Evolutionary conservation across 2,888 invertebrate species (phyloP).

Genomic region (Druceiella hillmani): DNA sequence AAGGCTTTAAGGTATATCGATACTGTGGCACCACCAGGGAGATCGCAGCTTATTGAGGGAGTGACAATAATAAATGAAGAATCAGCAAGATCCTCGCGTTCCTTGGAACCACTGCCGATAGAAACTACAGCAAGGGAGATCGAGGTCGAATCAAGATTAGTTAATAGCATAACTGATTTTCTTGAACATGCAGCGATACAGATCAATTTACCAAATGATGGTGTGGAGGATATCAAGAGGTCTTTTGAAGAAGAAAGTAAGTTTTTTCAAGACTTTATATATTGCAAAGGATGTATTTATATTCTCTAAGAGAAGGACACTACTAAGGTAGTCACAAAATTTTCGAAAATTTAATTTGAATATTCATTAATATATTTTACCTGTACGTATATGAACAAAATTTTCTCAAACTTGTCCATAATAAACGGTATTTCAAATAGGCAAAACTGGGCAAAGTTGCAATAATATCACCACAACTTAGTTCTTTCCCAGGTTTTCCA

Average conservation of each 20-base stretch:
- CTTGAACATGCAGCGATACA: constrained; percentile 76
- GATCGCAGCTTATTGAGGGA: constrained; percentile 55
- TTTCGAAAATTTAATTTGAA: no score
- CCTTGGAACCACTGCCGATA: constrained; percentile 60
- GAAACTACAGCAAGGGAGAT: constrained; percentile 68
- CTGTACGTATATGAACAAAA: no score
- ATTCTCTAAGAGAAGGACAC: no score
- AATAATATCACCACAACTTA: no score
- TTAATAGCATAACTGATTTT: constrained; percentile 72
- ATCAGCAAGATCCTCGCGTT: constrained; percentile 52
- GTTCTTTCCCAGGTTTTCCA: no score
- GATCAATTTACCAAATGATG: constrained; percentile 69
- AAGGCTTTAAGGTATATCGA: constrained; percentile 66
- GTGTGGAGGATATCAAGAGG: constrained; percentile 68
- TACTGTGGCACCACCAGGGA: constrained; percentile 43
- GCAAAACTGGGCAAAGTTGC: no score
- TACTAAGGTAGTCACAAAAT: no score
- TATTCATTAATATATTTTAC: no score
- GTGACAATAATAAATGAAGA: constrained; percentile 49
- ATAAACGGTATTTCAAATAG: no score
- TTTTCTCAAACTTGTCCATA: no score
- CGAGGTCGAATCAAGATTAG: constrained; percentile 65
- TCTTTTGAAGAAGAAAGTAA: constrained; percentile 82
- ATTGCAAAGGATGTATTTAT: no score
- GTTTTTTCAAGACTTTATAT: no score